Percentiles rank a stretch among this genome's conserved stretches.
phyloP scores from a whole-genome alignment of 1,140 invertebrate species.

The Rhagoletis zephyria region DNA sequence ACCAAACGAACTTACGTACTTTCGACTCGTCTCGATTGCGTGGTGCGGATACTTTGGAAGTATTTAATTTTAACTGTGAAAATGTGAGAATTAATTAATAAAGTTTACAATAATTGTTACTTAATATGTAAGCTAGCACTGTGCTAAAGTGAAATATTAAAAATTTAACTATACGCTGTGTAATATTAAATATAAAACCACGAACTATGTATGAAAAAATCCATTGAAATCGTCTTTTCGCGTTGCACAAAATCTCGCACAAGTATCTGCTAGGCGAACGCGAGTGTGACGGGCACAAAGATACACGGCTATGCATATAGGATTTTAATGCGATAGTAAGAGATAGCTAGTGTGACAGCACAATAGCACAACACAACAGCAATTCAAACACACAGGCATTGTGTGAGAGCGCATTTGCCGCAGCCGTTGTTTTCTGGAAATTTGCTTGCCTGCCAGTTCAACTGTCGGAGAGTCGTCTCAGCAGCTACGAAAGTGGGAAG shows the following conservation, averaged over 20 bases:
- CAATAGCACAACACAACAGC: constrained; percentile 28
- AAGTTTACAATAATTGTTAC: constrained; percentile 8
- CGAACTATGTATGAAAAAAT: constrained; percentile 38
- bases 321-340: not conserved
- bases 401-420: constrained; percentile 19
- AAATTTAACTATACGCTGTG: constrained; percentile 3
- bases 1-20: constrained; percentile 48
- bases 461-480: not conserved
- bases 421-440: not conserved
- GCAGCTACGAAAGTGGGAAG: constrained; percentile 40
- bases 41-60: constrained; percentile 32
- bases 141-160: constrained; percentile 28
- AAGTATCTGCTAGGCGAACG: not conserved
- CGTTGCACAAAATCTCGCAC: constrained; percentile 56
- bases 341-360: constrained; percentile 1
- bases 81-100: constrained; percentile 48
- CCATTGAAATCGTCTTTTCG: constrained; percentile 53
- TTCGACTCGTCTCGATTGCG: constrained; percentile 36
- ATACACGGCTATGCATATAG: not conserved
- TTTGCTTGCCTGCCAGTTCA: not conserved
- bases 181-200: constrained; percentile 30
- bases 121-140: not conserved
- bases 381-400: constrained; percentile 33
- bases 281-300: not conserved
- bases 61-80: constrained; percentile 41